Evolutionary conservation across 2,888 invertebrate genomes (phyloP).

Genomic region (Ernsta delagoae): DNA sequence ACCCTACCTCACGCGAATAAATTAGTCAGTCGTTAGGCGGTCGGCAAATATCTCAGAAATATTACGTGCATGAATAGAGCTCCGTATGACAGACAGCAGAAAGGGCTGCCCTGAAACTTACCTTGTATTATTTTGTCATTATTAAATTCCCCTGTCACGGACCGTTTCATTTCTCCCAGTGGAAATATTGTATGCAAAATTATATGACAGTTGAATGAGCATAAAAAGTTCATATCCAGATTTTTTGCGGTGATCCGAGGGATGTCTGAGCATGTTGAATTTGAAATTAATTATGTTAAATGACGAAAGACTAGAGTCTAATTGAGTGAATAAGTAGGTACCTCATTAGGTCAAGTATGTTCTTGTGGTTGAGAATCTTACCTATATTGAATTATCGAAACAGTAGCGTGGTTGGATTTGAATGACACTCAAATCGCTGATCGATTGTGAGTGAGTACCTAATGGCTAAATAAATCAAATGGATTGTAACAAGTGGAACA

Average conservation of each 20-base stretch:
- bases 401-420: slow-evolving; percentile 34
- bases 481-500: slow-evolving; percentile 70
- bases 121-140: slow-evolving; percentile 85
- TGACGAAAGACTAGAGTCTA: background rate
- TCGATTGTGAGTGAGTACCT: slow-evolving; percentile 50
- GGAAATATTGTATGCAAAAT: slow-evolving; percentile 85
- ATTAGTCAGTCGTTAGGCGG: slow-evolving; percentile 79
- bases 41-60: slow-evolving; percentile 78
- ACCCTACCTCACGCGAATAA: slow-evolving; percentile 61
- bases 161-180: slow-evolving; percentile 78
- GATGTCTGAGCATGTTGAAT: slow-evolving; percentile 43
- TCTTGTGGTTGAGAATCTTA: background rate
- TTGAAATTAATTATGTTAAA: slow-evolving; percentile 13
- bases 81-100: slow-evolving; percentile 83
- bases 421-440: slow-evolving; percentile 40
- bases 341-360: background rate
- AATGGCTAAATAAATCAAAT: slow-evolving; percentile 67
- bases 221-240: slow-evolving; percentile 72
- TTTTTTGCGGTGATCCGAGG: slow-evolving; percentile 54
- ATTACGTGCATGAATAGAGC: slow-evolving; percentile 81
- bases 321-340: background rate
- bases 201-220: slow-evolving; percentile 84
- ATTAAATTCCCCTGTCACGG: slow-evolving; percentile 83
- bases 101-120: slow-evolving; percentile 81
- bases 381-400: slow-evolving; percentile 8